Evolutionary conservation across 2,113 vertebrate species (phyloP).

Genomic region (Rhizomys pruinosus): DNA sequence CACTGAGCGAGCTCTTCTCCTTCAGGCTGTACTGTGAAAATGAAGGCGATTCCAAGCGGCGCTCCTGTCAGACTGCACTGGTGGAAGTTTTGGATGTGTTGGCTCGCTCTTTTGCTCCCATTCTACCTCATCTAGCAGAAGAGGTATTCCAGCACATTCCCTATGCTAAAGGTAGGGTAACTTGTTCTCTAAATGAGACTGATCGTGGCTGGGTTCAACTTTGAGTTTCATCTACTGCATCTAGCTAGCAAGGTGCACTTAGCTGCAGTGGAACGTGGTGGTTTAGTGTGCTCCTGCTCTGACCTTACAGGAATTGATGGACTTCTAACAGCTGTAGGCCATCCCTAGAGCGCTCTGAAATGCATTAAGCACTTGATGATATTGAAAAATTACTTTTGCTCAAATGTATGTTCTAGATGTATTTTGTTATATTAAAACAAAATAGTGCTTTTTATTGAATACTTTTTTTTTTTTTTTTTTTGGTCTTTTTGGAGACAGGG

Average conservation of each 20-base stretch:
- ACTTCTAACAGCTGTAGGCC: fast-evolving
- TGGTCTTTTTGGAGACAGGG: too few species aligned
- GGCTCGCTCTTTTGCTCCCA: slow-evolving; percentile 92
- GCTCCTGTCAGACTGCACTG: slow-evolving; percentile 94
- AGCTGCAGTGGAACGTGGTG: fast-evolving
- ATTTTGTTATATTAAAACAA: slow-evolving; percentile 20
- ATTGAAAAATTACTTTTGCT: background rate
- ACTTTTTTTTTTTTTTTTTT: too few species aligned
- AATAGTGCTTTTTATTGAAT: background rate
- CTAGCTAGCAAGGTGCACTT: background rate
- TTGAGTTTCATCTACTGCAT: fast-evolving
- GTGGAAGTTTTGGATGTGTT: slow-evolving; percentile 91
- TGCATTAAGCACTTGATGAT: background rate
- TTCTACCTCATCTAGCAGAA: slow-evolving; percentile 96
- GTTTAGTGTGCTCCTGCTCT: fast-evolving
- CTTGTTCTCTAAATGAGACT: background rate
- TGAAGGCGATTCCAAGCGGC: slow-evolving; percentile 89
- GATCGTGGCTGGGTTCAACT: fast-evolving
- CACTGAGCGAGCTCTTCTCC: fast-evolving
- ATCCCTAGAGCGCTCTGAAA: background rate
- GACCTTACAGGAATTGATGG: background rate
- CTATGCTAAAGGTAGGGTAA: slow-evolving; percentile 87
- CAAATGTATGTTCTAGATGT: background rate
- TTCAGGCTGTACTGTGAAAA: slow-evolving; percentile 94
- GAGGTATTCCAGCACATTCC: slow-evolving; percentile 94